These are phyloP conservation scores for Notothenia rossii DNA, from an alignment of 2,113 vertebrate species.

Conservation along the genomic window DNA sequence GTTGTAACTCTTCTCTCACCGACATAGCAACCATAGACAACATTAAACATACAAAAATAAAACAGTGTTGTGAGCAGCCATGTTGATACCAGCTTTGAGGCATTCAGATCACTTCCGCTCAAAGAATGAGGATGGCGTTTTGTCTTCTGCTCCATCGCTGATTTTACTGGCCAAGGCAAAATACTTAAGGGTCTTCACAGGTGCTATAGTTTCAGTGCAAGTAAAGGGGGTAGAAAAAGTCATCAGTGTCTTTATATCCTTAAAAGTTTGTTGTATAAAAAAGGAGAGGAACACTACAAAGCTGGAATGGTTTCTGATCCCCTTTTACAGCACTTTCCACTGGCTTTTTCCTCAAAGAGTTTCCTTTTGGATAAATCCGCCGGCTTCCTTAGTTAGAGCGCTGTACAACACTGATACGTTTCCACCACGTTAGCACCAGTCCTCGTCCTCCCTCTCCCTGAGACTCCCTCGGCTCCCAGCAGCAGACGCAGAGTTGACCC, in stretches of 20 bases:
- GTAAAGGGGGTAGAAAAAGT: conserved; percentile 70
- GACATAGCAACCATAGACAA: conserved; percentile 15
- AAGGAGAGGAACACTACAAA: conserved; percentile 58
- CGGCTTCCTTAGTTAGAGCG: conserved; percentile 30
- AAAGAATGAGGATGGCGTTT: conserved; percentile 56
- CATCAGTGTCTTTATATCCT: conserved; percentile 36
- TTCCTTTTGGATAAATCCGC: not conserved
- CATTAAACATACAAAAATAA: conserved; percentile 33
- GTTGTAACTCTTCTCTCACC: conserved; percentile 17
- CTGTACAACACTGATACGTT: conserved; percentile 25
- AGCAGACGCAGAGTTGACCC: conserved; percentile 84
- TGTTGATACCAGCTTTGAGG: conserved; percentile 28
- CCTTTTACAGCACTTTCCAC: conserved; percentile 50
- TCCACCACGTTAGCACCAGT: conserved; percentile 91
- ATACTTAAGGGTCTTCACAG: conserved; percentile 67
- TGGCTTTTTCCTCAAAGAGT: conserved; percentile 15
- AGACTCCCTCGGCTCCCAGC: conserved; percentile 85
- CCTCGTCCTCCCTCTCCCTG: conserved; percentile 90
- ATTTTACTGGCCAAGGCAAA: conserved; percentile 69
- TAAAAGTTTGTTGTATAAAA: conserved; percentile 63
- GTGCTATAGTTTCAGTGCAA: conserved; percentile 76
- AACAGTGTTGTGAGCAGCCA: conserved; percentile 46
- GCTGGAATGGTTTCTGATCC: conserved; percentile 68
- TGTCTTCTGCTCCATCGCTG: conserved; percentile 56
- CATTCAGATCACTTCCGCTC: conserved; percentile 39